A percentile compares a stretch with the other conserved stretches of the same genome.
Evolutionary conservation across 2,113 vertebrate species (phyloP).

Genomic region (Dasyurus viverrinus): DNA sequence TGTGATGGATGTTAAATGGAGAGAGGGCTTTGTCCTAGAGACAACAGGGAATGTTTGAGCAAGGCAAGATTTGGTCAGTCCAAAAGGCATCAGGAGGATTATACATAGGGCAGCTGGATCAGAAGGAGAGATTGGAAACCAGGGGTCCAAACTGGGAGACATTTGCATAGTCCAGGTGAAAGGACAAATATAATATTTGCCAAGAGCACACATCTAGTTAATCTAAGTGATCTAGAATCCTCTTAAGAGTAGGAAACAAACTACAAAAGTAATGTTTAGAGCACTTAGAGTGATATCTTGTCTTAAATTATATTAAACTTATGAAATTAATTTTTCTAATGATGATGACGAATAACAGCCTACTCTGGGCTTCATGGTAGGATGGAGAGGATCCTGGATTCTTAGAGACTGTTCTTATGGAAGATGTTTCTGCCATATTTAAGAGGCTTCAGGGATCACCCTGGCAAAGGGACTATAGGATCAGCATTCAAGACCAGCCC

Average conservation of each 20-base stretch:
- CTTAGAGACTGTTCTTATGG: neutral
- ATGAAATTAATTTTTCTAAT: conserved; percentile 1
- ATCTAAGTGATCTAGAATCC: neutral
- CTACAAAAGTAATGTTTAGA: neutral
- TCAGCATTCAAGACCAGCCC: neutral
- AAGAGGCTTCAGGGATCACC: neutral
- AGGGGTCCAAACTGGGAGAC: no score
- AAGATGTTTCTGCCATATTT: no score
- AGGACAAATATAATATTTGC: neutral
- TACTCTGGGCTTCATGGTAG: neutral
- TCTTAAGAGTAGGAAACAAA: neutral
- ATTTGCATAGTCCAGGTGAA: neutral
- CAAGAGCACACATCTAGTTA: neutral
- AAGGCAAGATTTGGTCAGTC: neutral
- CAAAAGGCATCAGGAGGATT: no score
- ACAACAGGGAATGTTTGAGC: neutral
- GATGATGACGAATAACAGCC: neutral
- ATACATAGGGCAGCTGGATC: no score
- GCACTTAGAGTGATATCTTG: neutral
- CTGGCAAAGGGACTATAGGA: neutral
- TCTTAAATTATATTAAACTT: neutral
- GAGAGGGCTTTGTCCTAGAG: no score
- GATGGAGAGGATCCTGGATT: neutral
- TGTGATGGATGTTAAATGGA: no score
- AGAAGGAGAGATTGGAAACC: no score